Evolutionary conservation across 2,113 vertebrate species (phyloP).

Genomic region (Archocentrus centrarchus): DNA sequence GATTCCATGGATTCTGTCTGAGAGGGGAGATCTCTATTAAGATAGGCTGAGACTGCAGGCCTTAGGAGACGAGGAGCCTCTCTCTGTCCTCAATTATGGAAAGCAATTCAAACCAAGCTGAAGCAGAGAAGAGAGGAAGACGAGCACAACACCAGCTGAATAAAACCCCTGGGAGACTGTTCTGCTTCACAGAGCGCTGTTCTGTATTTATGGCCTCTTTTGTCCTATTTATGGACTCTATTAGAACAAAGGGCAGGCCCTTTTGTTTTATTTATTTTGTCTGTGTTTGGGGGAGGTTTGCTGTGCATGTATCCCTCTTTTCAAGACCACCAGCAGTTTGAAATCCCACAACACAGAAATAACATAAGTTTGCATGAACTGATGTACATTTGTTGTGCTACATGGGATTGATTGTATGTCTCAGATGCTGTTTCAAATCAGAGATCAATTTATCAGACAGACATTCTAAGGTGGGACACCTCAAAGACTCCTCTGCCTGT

Average conservation of each 20-base stretch:
- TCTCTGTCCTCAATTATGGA: conserved; percentile 30
- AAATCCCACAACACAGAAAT: not conserved
- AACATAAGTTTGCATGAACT: not conserved
- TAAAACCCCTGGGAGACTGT: conserved; percentile 33
- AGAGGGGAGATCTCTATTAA: conserved; percentile 66
- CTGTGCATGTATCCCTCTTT: not conserved
- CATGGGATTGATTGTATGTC: not conserved
- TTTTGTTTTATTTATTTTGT: conserved; percentile 42
- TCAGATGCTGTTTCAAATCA: not conserved
- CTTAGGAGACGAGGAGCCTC: conserved; percentile 29
- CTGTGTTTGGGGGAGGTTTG: not conserved
- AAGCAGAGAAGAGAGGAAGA: conserved; percentile 17
- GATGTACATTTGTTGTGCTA: not conserved
- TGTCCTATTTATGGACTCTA: conserved; percentile 50
- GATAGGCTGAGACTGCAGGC: conserved; percentile 56
- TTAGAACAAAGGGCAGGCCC: conserved; percentile 29
- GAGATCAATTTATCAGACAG: not conserved
- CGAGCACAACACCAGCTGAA: not conserved
- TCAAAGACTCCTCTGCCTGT: no score
- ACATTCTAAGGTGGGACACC: no score
- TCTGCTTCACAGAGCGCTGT: conserved; percentile 9
- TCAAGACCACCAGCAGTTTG: not conserved
- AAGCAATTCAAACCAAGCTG: conserved; percentile 25
- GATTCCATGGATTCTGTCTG: conserved; percentile 32
- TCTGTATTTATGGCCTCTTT: conserved; percentile 50